phyloP scores from a whole-genome alignment of 2,888 invertebrate species.

The Thalpophila matura region DNA sequence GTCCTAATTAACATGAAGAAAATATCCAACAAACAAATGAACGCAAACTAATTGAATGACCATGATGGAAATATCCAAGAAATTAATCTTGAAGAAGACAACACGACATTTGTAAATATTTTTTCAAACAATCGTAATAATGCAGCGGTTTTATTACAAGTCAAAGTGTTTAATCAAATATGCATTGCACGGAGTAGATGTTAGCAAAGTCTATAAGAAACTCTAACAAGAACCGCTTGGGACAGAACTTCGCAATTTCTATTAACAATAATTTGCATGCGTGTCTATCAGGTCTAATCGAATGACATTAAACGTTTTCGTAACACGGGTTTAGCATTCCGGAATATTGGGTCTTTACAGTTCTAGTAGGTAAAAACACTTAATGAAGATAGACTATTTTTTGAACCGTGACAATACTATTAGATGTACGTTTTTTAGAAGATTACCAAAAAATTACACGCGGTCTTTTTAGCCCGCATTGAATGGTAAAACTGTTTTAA shows the following conservation, averaged over 20 bases:
- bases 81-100: not conserved
- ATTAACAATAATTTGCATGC: slow-evolving; percentile 69
- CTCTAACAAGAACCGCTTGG: slow-evolving; percentile 27
- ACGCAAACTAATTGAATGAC: not conserved
- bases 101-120: not conserved
- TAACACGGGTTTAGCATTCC: slow-evolving; percentile 53
- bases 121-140: not conserved
- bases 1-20: no score
- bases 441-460: no score
- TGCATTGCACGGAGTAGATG: slow-evolving; percentile 39
- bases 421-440: no score
- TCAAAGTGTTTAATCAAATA: slow-evolving; percentile 24
- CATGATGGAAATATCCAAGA: not conserved
- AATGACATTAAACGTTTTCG: slow-evolving; percentile 50
- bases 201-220: slow-evolving; percentile 42
- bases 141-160: slow-evolving; percentile 3
- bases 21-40: no score
- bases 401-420: not conserved
- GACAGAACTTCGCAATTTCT: slow-evolving; percentile 61
- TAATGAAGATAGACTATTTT: not conserved
- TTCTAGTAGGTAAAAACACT: not conserved
- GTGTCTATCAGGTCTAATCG: slow-evolving; percentile 52
- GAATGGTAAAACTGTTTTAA: no score
- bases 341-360: slow-evolving; percentile 28
- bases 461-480: no score